Evolutionary conservation across 2,888 invertebrate genomes (phyloP).

Genomic region (Lycocerus yunnanus): DNA sequence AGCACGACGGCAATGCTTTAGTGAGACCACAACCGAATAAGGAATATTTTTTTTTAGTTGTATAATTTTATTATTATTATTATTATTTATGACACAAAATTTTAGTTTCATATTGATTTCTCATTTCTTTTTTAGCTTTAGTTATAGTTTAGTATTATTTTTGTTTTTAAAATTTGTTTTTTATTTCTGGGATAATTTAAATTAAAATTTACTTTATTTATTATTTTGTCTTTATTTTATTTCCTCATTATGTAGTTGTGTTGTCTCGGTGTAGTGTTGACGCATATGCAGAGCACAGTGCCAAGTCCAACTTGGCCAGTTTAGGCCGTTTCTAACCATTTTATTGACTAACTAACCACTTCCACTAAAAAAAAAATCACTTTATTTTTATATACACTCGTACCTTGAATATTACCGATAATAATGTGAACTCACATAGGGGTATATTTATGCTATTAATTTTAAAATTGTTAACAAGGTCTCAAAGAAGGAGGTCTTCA

Average conservation of each 20-base stretch:
- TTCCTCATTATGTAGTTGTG: constrained; percentile 41
- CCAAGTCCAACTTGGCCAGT: constrained; percentile 28
- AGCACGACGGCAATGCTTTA: constrained; percentile 50
- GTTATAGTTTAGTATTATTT: constrained; percentile 35
- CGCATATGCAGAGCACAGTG: constrained; percentile 42
- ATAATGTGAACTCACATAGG: constrained; percentile 38
- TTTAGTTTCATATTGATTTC: constrained; percentile 14
- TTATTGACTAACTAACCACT: constrained; percentile 53
- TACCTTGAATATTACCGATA: constrained; percentile 27
- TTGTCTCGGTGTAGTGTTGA: constrained; percentile 50
- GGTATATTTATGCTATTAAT: constrained; percentile 25
- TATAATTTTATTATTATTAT: constrained; percentile 34
- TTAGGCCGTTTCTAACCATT: constrained; percentile 42
- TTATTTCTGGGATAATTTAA: constrained; percentile 34
- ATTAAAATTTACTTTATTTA: constrained; percentile 44
- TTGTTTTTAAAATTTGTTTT: constrained; percentile 46
- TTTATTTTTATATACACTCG: constrained; percentile 50
- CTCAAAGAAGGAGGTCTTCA: background rate
- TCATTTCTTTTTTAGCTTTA: constrained; percentile 34
- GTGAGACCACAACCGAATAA: constrained; percentile 48
- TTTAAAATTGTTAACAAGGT: background rate
- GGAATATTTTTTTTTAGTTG: constrained; percentile 29
- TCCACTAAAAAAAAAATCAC: constrained; percentile 48
- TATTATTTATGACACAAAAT: constrained; percentile 22
- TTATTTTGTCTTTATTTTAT: constrained; percentile 38